A percentile compares a stretch with the other conserved stretches of the same genome.
phyloP scores from a whole-genome alignment of 2,888 invertebrate species.

The Eupithecia subumbrata region DNA sequence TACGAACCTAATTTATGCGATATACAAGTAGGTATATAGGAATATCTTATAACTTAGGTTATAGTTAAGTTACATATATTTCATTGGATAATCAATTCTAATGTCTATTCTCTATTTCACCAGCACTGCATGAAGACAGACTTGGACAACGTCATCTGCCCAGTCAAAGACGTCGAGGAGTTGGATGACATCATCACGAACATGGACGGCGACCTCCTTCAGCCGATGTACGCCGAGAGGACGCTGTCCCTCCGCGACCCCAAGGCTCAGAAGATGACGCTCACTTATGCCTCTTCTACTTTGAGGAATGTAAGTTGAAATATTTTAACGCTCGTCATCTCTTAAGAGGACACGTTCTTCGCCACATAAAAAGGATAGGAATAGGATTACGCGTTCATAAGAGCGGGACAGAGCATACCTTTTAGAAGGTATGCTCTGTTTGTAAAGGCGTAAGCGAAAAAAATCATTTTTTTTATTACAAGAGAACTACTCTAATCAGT shows the following conservation, averaged over 20 bases:
- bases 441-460: too few species aligned
- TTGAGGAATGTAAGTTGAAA: constrained; percentile 26
- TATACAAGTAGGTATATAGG: too few species aligned
- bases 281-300: constrained; percentile 34
- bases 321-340: not conserved
- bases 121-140: constrained; percentile 54
- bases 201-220: constrained; percentile 38
- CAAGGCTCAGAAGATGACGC: constrained; percentile 13
- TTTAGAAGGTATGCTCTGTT: too few species aligned
- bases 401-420: too few species aligned
- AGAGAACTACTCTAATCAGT: too few species aligned
- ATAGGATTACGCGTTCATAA: too few species aligned
- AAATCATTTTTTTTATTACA: too few species aligned
- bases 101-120: constrained; percentile 29
- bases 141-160: constrained; percentile 54
- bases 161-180: constrained; percentile 44
- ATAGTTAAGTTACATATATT: too few species aligned
- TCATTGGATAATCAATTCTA: not conserved
- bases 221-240: constrained; percentile 44
- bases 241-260: constrained; percentile 36
- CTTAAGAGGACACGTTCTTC: not conserved
- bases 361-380: too few species aligned
- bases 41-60: too few species aligned
- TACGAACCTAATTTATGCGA: too few species aligned
- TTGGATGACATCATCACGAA: constrained; percentile 13